Percentiles rank a stretch among this genome's conserved stretches.
Evolutionary conservation across 2,113 vertebrate species (phyloP).

Genomic region (Plectropomus leopardus): DNA sequence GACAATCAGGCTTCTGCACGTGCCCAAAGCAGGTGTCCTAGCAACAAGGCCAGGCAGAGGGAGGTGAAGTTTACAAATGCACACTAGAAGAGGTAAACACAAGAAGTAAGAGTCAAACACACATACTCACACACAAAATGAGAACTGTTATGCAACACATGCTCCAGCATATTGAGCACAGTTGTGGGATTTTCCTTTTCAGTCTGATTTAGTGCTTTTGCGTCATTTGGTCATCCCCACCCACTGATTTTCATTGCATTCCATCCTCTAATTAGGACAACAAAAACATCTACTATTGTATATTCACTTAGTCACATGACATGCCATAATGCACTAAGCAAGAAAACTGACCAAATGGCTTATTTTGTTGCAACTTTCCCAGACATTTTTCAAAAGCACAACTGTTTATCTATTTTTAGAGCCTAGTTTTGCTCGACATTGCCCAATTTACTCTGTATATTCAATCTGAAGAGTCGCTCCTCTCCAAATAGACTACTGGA

Average conservation of each 20-base stretch:
- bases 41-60: conserved; percentile 62
- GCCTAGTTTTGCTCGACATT: neutral
- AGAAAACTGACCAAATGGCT: neutral
- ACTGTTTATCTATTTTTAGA: conserved; percentile 7
- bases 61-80: conserved; percentile 18
- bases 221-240: conserved; percentile 39
- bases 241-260: conserved; percentile 25
- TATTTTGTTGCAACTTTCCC: neutral
- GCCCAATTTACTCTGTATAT: neutral
- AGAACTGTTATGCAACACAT: conserved; percentile 13
- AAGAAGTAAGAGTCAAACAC: neutral
- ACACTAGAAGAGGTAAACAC: neutral
- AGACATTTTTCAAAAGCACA: neutral
- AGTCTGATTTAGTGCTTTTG: conserved; percentile 40
- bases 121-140: neutral
- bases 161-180: conserved; percentile 26
- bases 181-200: conserved; percentile 40
- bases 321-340: neutral
- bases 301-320: conserved; percentile 19
- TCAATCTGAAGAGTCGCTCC: neutral
- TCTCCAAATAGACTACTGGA: neutral
- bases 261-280: conserved; percentile 51
- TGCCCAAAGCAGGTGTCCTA: conserved; percentile 74
- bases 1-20: conserved; percentile 56
- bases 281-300: conserved; percentile 33